Conservation (phyloP, 2,113 vertebrate species). For the Sula dactylatra region DNA sequence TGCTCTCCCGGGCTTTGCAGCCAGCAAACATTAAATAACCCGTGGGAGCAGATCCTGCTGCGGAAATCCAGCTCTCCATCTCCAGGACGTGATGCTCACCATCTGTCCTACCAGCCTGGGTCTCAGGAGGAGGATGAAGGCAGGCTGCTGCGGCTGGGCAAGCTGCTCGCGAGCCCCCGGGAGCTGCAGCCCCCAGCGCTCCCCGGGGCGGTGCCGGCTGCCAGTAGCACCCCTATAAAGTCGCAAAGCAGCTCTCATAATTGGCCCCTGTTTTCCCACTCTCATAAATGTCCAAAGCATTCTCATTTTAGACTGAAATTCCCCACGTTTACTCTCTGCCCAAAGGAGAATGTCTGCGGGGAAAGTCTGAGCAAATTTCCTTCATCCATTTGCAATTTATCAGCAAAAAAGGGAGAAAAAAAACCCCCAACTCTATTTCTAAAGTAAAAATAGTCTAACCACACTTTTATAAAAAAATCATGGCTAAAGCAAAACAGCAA, state of each 20-base stretch:
- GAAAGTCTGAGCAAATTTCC: neutral
- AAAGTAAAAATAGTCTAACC: conserved; percentile 2
- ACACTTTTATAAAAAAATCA: neutral
- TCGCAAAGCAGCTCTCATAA: neutral
- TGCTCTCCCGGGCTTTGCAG: neutral
- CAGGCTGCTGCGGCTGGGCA: neutral
- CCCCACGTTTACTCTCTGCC: neutral
- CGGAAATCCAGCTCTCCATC: neutral
- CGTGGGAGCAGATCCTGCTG: neutral
- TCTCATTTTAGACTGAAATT: neutral
- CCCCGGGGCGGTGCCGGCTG: neutral
- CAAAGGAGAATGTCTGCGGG: neutral
- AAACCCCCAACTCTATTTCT: neutral
- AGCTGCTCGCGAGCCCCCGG: accelerated
- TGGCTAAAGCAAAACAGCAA: neutral
- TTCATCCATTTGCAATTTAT: conserved; percentile 13
- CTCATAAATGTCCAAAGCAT: conserved; percentile 8
- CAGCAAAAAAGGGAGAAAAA: neutral
- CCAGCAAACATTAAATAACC: neutral
- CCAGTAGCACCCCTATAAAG: neutral
- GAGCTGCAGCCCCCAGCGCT: neutral
- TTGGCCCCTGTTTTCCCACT: neutral
- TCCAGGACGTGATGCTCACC: neutral
- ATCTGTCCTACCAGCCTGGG: neutral
- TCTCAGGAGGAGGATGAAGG: neutral